Evolutionary conservation across 1,140 invertebrate genomes (phyloP).

Genomic region (Pseudomyrmex flavicornis): DNA sequence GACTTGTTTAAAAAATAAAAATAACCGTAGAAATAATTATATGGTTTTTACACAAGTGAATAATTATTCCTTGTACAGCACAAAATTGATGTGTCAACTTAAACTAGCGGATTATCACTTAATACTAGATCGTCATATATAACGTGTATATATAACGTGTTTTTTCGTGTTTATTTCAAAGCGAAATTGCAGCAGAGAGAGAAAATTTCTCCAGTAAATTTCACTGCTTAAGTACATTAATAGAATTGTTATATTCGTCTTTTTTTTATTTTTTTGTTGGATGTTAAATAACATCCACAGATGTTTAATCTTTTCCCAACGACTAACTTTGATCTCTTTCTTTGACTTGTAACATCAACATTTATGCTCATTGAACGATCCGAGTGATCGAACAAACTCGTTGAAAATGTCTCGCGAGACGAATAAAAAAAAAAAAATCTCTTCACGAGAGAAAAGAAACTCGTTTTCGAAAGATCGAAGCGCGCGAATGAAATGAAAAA

Average conservation of each 20-base stretch:
- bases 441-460: conserved; percentile 16
- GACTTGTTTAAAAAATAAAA: too few species aligned
- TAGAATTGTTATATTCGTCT: too few species aligned
- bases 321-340: too few species aligned
- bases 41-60: too few species aligned
- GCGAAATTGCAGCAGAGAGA: neutral
- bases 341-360: conserved; percentile 6
- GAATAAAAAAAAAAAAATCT: too few species aligned
- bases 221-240: too few species aligned
- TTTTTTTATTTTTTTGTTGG: neutral
- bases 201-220: neutral
- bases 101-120: neutral
- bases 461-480: conserved; percentile 42
- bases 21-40: too few species aligned
- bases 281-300: too few species aligned
- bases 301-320: too few species aligned
- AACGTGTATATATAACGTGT: neutral
- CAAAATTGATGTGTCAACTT: too few species aligned
- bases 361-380: conserved; percentile 31
- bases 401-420: conserved; percentile 28
- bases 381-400: conserved; percentile 40
- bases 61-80: too few species aligned
- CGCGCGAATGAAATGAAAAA: conserved; percentile 28
- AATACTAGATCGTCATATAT: conserved; percentile 4
- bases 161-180: neutral